Conservation (phyloP, 2,113 vertebrate genomes). For the Chauna torquata region DNA sequence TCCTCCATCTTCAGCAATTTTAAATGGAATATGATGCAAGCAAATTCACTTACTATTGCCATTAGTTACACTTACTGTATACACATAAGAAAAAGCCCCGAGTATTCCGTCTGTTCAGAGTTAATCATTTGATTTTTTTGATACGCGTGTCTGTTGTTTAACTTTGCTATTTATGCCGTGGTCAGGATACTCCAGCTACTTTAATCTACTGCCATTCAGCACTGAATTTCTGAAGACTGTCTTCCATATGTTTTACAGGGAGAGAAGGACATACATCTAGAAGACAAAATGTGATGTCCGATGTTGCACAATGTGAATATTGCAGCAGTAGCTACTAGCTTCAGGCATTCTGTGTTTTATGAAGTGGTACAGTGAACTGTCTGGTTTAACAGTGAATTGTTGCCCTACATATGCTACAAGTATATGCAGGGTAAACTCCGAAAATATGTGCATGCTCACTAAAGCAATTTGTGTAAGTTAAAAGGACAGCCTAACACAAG, state of each 20-base stretch:
- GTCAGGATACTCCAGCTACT: background rate
- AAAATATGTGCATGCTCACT: accelerated
- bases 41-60: background rate
- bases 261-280: background rate
- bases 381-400: background rate
- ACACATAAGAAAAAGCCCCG: accelerated
- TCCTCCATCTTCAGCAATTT: background rate
- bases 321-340: background rate
- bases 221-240: background rate
- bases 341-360: accelerated
- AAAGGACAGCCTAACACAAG: background rate
- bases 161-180: background rate
- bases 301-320: background rate
- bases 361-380: background rate
- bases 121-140: background rate
- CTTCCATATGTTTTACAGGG: background rate
- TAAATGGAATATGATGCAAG: background rate
- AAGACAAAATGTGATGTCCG: background rate
- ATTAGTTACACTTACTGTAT: background rate
- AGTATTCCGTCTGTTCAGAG: background rate
- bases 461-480: background rate
- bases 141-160: background rate
- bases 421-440: background rate
- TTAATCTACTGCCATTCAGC: accelerated
- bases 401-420: background rate